Base-by-base conservation (phyloP, 2,888 invertebrate species). In the Drosophila greeni region DNA sequence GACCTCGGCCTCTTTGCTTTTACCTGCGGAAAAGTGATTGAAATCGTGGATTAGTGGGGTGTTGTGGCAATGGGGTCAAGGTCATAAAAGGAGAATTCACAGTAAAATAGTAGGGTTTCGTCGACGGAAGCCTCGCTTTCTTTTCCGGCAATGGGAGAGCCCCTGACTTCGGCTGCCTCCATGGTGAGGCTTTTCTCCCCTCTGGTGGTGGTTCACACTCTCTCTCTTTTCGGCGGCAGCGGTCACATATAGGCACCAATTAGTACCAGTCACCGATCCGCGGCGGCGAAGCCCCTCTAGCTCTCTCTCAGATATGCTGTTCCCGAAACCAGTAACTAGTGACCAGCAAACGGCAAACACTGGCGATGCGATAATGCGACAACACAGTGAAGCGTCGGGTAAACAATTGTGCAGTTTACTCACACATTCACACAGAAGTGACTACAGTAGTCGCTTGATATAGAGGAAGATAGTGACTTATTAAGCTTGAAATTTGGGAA, bases 1-100 rank as follows among this genome's bases (percentile, higher is more conserved):
- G 77, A 99, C 96, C 91, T 99, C 99, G 48, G 99, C 99, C 91
- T 99, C 99, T 92, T 99, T 99, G 90, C 98, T 99, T 92, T 99
- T 97, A 90, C 96, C 96, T 96, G 82, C 24, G 31, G 39, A 20
- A n/a, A 23, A 24, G 26, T 9, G 1, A 7, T 2, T 1, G 11
- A 2, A 18, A 43, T 20, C 2, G 0, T 14, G 20, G 20, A 43
- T 60, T 43, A 51, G 20, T 29, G 5, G 14, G 5, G 24, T 42
- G 24, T 24, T 7, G n/a, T 11, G 5, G 14, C 40, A 64, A 47
- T 48, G 20, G 40, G 52, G 59, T 66, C 66, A 66, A 66, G 66
- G 66, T 66, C 66, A 53, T 7, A 34, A 3, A 51, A 36, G 67
- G 68, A 53, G 67, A 66, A 67, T 48, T 66, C 51, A 34, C 49